These are phyloP conservation scores for Alces alces DNA, from an alignment of 2,113 vertebrate species.

Conservation along the genomic window DNA sequence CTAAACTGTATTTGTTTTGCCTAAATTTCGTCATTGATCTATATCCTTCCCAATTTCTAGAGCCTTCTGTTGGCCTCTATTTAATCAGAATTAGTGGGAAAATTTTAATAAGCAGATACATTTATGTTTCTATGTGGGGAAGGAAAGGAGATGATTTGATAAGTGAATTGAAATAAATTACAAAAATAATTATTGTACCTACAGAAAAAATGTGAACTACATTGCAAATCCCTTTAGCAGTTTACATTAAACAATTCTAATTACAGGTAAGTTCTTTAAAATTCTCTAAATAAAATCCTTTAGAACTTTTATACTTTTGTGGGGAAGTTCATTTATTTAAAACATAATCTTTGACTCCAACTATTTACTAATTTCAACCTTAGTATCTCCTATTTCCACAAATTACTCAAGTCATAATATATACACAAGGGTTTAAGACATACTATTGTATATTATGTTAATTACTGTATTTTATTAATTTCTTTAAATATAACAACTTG, in stretches of 20 bases:
- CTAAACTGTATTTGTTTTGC: background rate
- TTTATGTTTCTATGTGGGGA: background rate
- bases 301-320: background rate
- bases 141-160: background rate
- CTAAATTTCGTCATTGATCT: background rate
- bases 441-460: background rate
- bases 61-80: background rate
- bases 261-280: conserved; percentile 15
- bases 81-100: background rate
- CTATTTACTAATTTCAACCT: background rate
- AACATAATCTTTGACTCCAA: background rate
- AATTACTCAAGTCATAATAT: background rate
- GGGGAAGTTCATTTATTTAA: background rate
- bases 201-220: background rate
- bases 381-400: background rate
- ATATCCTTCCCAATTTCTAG: background rate
- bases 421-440: background rate
- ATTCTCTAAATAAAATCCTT: background rate
- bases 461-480: background rate
- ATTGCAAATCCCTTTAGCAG: background rate
- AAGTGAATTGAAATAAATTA: background rate
- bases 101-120: background rate
- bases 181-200: background rate
- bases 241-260: background rate
- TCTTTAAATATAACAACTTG: background rate